Conservation (phyloP, 2,113 vertebrate genomes). For the Nibea albiflora region DNA sequence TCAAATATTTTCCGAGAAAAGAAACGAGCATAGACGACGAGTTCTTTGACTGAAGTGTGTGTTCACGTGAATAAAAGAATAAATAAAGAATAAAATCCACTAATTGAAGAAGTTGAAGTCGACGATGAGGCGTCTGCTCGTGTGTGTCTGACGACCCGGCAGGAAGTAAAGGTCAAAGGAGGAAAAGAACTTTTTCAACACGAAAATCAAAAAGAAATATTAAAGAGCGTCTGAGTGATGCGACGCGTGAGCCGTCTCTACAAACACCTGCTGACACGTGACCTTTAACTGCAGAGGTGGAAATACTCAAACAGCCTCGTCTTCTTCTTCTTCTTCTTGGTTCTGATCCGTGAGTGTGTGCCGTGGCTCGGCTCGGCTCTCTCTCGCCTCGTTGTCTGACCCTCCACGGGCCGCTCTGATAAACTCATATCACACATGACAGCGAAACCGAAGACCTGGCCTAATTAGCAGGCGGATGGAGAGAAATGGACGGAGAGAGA, state of each 20-base stretch:
- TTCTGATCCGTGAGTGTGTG: conserved; percentile 23
- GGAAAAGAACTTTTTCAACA: neutral
- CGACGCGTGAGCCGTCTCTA: neutral
- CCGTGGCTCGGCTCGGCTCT: neutral
- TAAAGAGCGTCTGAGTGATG: neutral
- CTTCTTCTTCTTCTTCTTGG: conserved; percentile 22
- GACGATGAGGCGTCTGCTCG: neutral
- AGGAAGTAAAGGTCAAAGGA: neutral
- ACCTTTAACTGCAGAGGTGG: neutral
- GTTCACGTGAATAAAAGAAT: neutral
- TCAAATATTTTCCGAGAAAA: neutral
- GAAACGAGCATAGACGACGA: neutral
- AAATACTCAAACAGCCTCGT: conserved; percentile 17
- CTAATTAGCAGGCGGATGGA: conserved; percentile 69
- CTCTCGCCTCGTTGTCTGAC: conserved; percentile 41
- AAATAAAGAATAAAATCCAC: neutral
- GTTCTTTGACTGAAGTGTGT: conserved; percentile 6
- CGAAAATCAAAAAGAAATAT: neutral
- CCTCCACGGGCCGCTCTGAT: conserved; percentile 64
- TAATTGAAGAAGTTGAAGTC: conserved; percentile 34
- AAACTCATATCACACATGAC: conserved; percentile 75
- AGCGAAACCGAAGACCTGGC: conserved; percentile 74
- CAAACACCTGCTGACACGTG: neutral
- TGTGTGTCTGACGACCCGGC: too few species aligned
- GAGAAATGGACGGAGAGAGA: conserved; percentile 45